Percentiles rank a stretch among this genome's conserved stretches.
Conservation (phyloP, 2,797 vertebrate genomes). For the Todus mexicanus region DNA sequence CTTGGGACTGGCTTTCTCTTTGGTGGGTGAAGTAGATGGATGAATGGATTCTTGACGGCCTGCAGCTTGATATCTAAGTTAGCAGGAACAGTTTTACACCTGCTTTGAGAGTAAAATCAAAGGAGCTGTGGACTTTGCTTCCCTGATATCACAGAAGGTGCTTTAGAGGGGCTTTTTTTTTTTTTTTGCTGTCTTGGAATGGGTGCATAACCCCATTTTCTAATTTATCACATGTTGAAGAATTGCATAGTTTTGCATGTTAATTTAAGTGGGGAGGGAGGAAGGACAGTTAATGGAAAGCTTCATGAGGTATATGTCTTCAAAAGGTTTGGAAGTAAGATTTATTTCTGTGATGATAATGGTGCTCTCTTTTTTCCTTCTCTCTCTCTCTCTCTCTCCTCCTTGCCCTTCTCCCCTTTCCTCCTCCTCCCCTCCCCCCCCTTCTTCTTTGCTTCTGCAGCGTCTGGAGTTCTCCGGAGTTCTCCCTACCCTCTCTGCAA, state of each 20-base stretch:
- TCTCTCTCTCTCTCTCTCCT: not conserved
- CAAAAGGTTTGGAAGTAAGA: not conserved
- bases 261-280: not conserved
- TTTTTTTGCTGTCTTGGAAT: not conserved
- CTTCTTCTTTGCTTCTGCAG: constrained; percentile 63
- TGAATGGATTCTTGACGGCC: not conserved
- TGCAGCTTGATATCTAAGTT: not conserved
- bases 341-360: not conserved
- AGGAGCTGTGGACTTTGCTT: not conserved
- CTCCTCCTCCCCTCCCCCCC: not conserved
- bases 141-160: not conserved
- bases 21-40: not conserved
- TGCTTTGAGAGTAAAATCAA: not conserved
- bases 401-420: rapidly evolving
- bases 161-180: not conserved
- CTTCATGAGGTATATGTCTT: not conserved
- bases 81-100: not conserved
- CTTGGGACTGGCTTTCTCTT: not conserved
- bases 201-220: not conserved
- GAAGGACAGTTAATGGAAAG: not conserved
- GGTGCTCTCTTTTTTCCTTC: not conserved
- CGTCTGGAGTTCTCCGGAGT: constrained; percentile 72
- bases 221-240: not conserved
- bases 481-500: constrained; percentile 72
- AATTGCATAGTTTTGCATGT: not conserved